phyloP scores from a whole-genome alignment of 2,888 invertebrate genomes.

The Troilus luridus region DNA sequence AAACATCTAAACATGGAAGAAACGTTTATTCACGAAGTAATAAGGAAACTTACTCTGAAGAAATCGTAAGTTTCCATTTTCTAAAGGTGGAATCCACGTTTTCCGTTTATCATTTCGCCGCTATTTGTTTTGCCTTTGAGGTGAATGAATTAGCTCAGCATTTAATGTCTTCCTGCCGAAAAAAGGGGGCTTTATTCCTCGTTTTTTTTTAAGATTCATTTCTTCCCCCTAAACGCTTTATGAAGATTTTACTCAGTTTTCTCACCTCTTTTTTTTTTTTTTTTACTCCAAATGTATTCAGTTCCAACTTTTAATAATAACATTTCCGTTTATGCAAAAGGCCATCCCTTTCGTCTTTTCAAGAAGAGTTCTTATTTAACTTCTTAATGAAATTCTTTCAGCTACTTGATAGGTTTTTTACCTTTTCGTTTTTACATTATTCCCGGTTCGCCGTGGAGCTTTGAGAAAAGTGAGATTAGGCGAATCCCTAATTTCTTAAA shows the following conservation, averaged over 20 bases:
- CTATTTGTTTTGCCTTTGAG: background rate
- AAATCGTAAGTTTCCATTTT: background rate
- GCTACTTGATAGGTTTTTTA: conserved; percentile 33
- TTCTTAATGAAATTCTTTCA: conserved; percentile 31
- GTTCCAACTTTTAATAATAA: conserved; percentile 17
- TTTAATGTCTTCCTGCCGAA: conserved; percentile 24
- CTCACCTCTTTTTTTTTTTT: background rate
- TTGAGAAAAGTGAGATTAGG: background rate
- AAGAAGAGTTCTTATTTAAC: conserved; percentile 15
- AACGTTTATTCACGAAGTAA: too few species aligned
- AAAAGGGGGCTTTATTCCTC: background rate
- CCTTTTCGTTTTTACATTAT: background rate
- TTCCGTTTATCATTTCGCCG: background rate
- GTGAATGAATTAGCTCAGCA: background rate
- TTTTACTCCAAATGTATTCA: background rate
- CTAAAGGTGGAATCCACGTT: background rate
- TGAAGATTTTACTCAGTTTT: conserved; percentile 14
- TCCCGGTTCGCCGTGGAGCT: background rate
- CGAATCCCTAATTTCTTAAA: background rate
- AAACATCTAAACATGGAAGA: too few species aligned
- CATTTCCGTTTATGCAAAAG: conserved; percentile 30
- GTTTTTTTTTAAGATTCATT: background rate
- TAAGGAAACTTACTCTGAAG: too few species aligned
- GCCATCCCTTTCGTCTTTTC: conserved; percentile 19
- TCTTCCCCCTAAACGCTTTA: conserved; percentile 14